Percentiles rank a stretch among this genome's conserved stretches.
Evolutionary conservation across 2,888 invertebrate genomes (phyloP).

Genomic region (Dryobotodes eremita): DNA sequence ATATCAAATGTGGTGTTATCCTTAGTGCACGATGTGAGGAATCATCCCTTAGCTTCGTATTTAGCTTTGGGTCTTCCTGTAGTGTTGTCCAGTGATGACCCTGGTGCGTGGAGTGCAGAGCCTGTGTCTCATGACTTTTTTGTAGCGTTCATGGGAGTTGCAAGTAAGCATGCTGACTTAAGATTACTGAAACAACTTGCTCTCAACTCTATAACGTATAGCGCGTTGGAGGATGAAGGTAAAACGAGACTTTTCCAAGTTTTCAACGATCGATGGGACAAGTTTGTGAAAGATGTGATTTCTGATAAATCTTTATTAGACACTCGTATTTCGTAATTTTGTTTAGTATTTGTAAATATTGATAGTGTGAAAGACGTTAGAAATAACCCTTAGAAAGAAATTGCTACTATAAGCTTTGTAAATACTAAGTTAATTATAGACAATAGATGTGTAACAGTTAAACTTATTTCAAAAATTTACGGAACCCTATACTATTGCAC

Average conservation of each 20-base stretch:
- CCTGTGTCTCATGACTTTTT: conserved; percentile 95
- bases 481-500: background rate
- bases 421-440: background rate
- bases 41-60: conserved; percentile 93
- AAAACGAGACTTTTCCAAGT: conserved; percentile 73
- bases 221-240: conserved; percentile 83
- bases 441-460: background rate
- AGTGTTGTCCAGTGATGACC: conserved; percentile 95
- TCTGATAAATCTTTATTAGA: conserved; percentile 30
- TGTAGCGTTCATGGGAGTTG: conserved; percentile 94
- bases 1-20: conserved; percentile 95
- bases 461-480: background rate
- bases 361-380: conserved; percentile 5
- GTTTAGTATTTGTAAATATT: background rate
- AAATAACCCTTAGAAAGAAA: background rate
- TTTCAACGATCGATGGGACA: conserved; percentile 79
- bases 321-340: background rate
- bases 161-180: conserved; percentile 93
- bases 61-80: conserved; percentile 93
- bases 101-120: conserved; percentile 94
- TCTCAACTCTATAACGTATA: conserved; percentile 93
- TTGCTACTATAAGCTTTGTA: background rate
- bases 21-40: conserved; percentile 93
- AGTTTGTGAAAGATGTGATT: conserved; percentile 78
- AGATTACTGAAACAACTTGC: conserved; percentile 94